Base-by-base conservation (phyloP, 2,888 invertebrate genomes). In the Dicycla oo region DNA sequence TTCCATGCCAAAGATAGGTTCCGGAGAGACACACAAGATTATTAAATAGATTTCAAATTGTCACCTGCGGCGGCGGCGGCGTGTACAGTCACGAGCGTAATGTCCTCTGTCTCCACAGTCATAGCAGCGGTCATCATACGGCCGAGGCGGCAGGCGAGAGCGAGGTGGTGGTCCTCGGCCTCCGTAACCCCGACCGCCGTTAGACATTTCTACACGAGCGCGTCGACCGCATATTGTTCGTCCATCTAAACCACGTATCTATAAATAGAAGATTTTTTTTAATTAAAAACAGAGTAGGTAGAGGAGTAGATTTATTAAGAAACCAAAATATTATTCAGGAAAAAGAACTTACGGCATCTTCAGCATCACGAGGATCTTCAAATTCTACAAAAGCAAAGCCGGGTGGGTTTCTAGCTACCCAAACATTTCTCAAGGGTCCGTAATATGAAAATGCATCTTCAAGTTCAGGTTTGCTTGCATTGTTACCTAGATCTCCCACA, bases 351-450 rank as follows among this genome's bases (percentile, higher is more conserved):
- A 99, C 98, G 40, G 99, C 98, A 94, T 99, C 99, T 89, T 98
- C 98, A 15, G 99, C 99, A 93, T 99, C 99, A 81, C 98, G 96
- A 10, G 98, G 97, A 93, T 99, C 99, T 94, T 99, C 99, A 92
- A 98, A 99, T 92, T 99, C 99, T 3, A 99, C 98, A 94, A 99
- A 99, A 11, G 99, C 99, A 94, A 99, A 99, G 67, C 99, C 99
- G 73, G 99, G 99, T 20, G 98, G 99, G 93, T 99, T 99, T 85
- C 99, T 97, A 0, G 99, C 99, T n/a, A 99, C 99, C 99, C 99
- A 99, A 60, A 99, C 99, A 95, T 98, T 99, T 88, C 98, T 97
- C 86, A 99, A 95, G 1, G 98, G 98, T 18, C 99, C 99, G 91
- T 99, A 99, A 88, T 98, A 98, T 75, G 98, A 97, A 94, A 99